Evolutionary conservation across 2,113 vertebrate species (phyloP).

Genomic region (Coryphaenoides rupestris): DNA sequence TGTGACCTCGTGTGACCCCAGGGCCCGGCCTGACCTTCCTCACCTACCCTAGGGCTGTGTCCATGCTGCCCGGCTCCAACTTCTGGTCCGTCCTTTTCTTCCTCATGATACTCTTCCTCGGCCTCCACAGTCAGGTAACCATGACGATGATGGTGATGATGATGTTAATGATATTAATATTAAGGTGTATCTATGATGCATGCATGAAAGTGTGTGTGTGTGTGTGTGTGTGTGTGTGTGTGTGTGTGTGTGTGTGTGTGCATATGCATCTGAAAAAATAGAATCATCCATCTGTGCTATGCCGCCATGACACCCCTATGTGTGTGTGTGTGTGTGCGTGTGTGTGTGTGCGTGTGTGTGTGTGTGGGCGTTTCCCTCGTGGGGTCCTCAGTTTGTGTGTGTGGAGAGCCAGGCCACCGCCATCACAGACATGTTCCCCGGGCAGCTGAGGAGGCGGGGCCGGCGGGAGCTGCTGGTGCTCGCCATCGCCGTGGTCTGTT

Average conservation of each 20-base stretch:
- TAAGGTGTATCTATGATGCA: too few species aligned
- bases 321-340: too few species aligned
- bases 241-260: conserved; percentile 8
- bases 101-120: conserved; percentile 87
- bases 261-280: not conserved
- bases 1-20: conserved; percentile 44
- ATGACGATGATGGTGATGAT: not conserved
- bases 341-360: too few species aligned
- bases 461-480: conserved; percentile 82
- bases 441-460: conserved; percentile 70
- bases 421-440: conserved; percentile 84
- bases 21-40: conserved; percentile 86
- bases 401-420: conserved; percentile 90
- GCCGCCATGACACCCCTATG: too few species aligned
- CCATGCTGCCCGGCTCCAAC: conserved; percentile 80
- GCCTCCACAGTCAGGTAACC: conserved; percentile 84
- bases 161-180: too few species aligned
- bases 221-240: not conserved
- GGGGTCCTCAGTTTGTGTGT: conserved; percentile 81
- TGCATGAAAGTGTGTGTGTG: not conserved
- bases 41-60: conserved; percentile 81
- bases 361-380: not conserved
- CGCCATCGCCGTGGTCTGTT: conserved; percentile 72
- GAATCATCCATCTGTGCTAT: too few species aligned
- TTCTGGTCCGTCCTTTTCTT: conserved; percentile 95